Evolutionary conservation across 2,113 vertebrate species (phyloP).

Genomic region (Cochlearius cochlearius): DNA sequence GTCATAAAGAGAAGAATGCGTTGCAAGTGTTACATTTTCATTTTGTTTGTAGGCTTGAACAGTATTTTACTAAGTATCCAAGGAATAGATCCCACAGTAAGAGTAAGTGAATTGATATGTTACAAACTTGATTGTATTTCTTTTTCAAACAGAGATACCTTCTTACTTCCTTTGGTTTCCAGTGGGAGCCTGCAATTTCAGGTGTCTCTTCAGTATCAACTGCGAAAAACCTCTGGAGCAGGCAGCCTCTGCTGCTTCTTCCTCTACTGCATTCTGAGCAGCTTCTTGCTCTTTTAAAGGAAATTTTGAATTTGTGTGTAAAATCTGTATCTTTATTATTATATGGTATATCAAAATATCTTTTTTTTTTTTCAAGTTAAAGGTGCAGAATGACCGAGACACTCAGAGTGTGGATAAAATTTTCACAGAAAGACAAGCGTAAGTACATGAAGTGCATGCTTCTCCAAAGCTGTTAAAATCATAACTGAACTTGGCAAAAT

Average conservation of each 20-base stretch:
- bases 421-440: slow-evolving; percentile 92
- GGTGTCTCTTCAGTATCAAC: not conserved
- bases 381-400: slow-evolving; percentile 89
- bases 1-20: not conserved
- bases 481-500: not conserved
- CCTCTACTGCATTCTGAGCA: not conserved
- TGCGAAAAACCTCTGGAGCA: not conserved
- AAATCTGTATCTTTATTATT: not conserved
- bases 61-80: not conserved
- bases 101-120: not conserved
- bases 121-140: not conserved
- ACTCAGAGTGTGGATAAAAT: slow-evolving; percentile 87
- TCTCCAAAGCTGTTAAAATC: not conserved
- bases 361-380: slow-evolving; percentile 76
- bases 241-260: not conserved
- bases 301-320: not conserved
- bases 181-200: not conserved
- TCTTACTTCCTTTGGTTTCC: not conserved
- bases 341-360: not conserved
- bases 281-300: not conserved
- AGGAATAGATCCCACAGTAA: not conserved
- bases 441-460: slow-evolving; percentile 66
- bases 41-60: not conserved
- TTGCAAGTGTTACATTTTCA: not conserved
- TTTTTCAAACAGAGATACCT: not conserved